phyloP scores from a whole-genome alignment of 2,113 vertebrate species.

The Poicephalus gulielmi region DNA sequence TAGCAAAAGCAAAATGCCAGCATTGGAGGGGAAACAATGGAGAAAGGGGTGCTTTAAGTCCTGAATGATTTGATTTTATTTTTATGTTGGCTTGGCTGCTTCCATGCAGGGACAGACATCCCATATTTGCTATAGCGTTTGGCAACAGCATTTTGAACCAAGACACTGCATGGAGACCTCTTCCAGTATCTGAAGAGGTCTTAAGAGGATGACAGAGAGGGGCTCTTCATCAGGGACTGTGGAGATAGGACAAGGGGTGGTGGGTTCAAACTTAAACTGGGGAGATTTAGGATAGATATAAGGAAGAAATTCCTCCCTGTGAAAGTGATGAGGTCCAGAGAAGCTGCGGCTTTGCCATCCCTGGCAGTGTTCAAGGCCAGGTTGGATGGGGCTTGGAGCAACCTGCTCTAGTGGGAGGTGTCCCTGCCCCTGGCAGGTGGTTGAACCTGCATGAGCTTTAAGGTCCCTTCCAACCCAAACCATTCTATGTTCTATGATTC shows the following conservation, averaged over 20 bases:
- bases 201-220: neutral
- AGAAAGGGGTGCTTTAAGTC: neutral
- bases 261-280: neutral
- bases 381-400: neutral
- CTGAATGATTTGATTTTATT: neutral
- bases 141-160: neutral
- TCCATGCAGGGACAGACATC: neutral
- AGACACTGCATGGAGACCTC: neutral
- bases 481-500: neutral
- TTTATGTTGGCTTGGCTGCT: neutral
- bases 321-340: neutral
- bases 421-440: neutral
- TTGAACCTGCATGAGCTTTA: neutral
- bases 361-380: neutral
- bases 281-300: neutral
- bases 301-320: neutral
- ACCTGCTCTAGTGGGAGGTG: neutral
- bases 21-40: neutral
- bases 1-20: neutral
- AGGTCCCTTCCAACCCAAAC: neutral
- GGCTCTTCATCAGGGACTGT: neutral
- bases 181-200: neutral
- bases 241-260: neutral
- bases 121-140: neutral
- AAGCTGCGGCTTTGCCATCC: neutral